Conservation (phyloP, 2,113 vertebrate genomes). For the Daphoenositta chrysoptera region DNA sequence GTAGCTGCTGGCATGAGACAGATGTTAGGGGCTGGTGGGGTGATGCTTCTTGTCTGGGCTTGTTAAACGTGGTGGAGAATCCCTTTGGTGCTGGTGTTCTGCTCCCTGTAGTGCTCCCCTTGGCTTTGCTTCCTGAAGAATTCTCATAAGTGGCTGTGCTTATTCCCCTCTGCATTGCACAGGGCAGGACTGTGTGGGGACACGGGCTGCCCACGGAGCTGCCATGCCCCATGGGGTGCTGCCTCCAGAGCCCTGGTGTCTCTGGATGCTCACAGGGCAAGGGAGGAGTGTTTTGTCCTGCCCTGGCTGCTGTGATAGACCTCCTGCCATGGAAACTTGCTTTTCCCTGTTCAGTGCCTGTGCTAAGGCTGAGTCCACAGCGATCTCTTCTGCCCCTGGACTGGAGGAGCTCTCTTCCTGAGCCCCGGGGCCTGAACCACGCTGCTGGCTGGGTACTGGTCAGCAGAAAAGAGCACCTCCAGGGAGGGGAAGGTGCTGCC, state of each 20-base stretch:
- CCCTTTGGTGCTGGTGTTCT: background rate
- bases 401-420: background rate
- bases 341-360: background rate
- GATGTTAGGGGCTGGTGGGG: background rate
- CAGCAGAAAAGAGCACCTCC: background rate
- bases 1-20: background rate
- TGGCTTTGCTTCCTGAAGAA: background rate
- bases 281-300: background rate
- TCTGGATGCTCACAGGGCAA: background rate
- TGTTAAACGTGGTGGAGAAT: background rate
- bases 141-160: background rate
- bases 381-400: background rate
- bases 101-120: background rate
- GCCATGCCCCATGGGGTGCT: accelerated
- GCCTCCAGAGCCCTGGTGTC: background rate
- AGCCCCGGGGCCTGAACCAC: accelerated
- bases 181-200: background rate
- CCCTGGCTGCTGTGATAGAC: background rate
- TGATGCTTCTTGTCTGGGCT: background rate
- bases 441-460: background rate
- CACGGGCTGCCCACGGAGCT: accelerated
- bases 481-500: background rate
- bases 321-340: background rate
- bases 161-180: background rate
- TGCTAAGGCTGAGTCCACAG: background rate